These are phyloP conservation scores for Micromesistius poutassou DNA, from an alignment of 2,797 vertebrate species.

Conservation along the genomic window DNA sequence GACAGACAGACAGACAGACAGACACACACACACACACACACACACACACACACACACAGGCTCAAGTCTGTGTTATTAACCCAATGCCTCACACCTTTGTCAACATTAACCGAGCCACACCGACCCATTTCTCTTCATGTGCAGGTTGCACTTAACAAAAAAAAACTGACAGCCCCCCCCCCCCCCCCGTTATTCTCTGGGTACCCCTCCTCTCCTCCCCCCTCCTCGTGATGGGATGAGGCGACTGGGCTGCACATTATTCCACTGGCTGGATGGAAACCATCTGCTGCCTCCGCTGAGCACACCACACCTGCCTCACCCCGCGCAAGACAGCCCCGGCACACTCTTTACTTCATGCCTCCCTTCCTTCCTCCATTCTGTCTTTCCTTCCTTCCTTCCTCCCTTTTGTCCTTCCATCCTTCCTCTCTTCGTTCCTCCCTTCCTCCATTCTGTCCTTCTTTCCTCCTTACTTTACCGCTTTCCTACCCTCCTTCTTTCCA, in stretches of 20 bases:
- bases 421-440: not conserved
- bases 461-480: not conserved
- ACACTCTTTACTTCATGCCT: not conserved
- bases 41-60: conserved; percentile 12
- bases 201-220: not conserved
- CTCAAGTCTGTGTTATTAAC: conserved; percentile 50
- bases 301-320: conserved; percentile 21
- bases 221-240: conserved; percentile 14
- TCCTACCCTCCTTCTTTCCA: not conserved
- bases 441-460: conserved; percentile 3
- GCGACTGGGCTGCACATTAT: not conserved
- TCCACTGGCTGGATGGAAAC: conserved; percentile 17
- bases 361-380: conserved; percentile 1
- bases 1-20: conserved; percentile 7
- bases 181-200: not conserved
- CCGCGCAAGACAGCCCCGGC: not conserved
- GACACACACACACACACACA: not conserved
- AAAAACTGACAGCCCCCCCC: conserved; percentile 6
- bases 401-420: not conserved
- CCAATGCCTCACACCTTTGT: conserved; percentile 58
- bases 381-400: conserved; percentile 1
- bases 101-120: conserved; percentile 49
- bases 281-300: conserved; percentile 45
- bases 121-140: conserved; percentile 45
- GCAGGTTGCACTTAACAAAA: conserved; percentile 45